Base-by-base conservation (phyloP, 2,888 invertebrate species). In the Amiota mariae region DNA sequence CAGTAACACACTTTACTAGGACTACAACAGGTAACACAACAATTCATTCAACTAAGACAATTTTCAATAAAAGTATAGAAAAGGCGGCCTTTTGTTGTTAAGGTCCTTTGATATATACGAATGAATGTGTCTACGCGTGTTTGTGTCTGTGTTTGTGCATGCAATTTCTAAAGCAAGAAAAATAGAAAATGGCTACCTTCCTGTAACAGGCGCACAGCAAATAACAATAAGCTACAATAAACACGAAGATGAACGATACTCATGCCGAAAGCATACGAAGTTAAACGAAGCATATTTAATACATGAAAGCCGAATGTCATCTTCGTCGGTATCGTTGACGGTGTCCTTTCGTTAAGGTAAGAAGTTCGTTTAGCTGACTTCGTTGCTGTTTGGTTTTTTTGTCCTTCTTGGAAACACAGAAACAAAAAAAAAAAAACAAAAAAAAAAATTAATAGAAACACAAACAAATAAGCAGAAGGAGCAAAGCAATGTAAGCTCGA, bases 201-300 rank as follows among this genome's bases (percentile, higher is more conserved):
- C 54, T 59, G 9, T 66, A 66, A 66, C 66, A 66, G 66, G 66
- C 47, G 49, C 66, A 66, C 66, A 66, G 47, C 48, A 47, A 36
- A 48, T 20, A 48, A 12, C 48, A 48, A 15, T 8, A 59, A 15
- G 15, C 54, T 2, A 54, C 12, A 18, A 18, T 59, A 59, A 59
- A 59, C 1, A 15, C 59, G 59, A 59, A 20, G 18, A 20, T 20
- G 11, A 18, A 48, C 18, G 46, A 13, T 47, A 18, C 4, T 15
- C 67, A 11, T 36, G 6, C 4, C 36, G 6, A 36, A 36, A 36
- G 36, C 36, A 36, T 6, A 36, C 36, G 36, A 36, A 36, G 36
- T 36, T 36, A 6, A 0, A n/a, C 59, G 59, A 59, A 59, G 20
- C 59, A 9, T 24, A 18, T 36, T 36, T 36, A 36, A 36, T 6